Percentiles rank a stretch among this genome's conserved stretches.
These are phyloP conservation scores for Polydrusus tereticollis DNA, from an alignment of 2,888 invertebrate genomes.

Conservation along the genomic window DNA sequence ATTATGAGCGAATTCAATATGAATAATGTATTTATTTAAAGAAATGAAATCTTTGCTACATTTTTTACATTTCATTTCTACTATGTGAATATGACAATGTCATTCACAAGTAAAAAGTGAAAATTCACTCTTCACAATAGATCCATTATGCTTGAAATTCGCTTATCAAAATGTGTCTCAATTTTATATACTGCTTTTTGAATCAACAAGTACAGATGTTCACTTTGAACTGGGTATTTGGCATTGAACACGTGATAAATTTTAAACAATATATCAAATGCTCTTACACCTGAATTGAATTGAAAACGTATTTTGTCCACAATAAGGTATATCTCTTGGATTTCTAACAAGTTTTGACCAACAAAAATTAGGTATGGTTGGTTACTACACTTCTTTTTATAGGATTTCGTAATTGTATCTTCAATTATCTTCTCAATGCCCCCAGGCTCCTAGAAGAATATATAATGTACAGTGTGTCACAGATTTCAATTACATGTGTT, in stretches of 20 bases:
- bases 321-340: neutral
- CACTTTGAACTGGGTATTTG: conserved; percentile 15
- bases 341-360: neutral
- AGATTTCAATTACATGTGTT: no score
- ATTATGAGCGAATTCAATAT: no score
- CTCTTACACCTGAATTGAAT: neutral
- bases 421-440: neutral
- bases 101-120: no score
- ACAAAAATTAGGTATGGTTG: neutral
- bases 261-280: neutral
- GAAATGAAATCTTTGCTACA: no score
- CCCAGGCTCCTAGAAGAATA: neutral
- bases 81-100: no score
- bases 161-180: neutral
- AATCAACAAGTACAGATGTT: conserved; percentile 3
- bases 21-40: no score
- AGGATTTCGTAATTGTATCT: neutral
- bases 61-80: no score
- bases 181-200: neutral
- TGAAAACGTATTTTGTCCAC: neutral
- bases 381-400: neutral
- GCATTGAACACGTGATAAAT: conserved; percentile 1
- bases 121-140: no score
- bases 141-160: neutral
- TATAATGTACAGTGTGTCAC: no score